These are phyloP conservation scores for Tipula vernalis DNA, from an alignment of 2,888 invertebrate genomes.

Conservation along the genomic window DNA sequence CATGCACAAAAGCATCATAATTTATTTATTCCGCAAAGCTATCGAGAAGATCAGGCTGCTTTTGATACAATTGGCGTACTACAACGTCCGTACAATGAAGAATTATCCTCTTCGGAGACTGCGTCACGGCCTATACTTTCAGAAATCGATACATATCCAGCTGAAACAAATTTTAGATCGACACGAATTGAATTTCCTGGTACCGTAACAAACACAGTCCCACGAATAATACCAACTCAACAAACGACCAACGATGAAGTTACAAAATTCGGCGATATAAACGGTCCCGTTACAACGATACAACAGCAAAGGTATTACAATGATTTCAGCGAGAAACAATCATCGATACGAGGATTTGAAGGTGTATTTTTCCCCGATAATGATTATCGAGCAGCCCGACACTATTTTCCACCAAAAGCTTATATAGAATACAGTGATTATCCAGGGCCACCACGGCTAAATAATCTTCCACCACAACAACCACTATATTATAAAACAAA, in stretches of 20 bases:
- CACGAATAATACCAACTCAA: slow-evolving; percentile 29
- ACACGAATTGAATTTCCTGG: slow-evolving; percentile 30
- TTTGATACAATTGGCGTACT: slow-evolving; percentile 24
- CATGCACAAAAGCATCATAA: slow-evolving; percentile 30
- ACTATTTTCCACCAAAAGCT: slow-evolving; percentile 32
- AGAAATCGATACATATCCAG: neutral
- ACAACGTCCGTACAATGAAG: slow-evolving; percentile 29
- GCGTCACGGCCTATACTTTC: slow-evolving; percentile 19
- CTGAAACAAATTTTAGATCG: neutral
- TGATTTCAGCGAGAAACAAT: slow-evolving; percentile 14
- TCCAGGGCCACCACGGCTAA: slow-evolving; percentile 30
- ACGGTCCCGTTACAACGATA: slow-evolving; percentile 33
- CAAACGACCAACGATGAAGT: slow-evolving; percentile 30
- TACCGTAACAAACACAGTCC: slow-evolving; percentile 27
- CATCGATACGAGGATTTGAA: slow-evolving; percentile 20
- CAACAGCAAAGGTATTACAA: slow-evolving; percentile 18
- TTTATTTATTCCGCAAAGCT: slow-evolving; percentile 33
- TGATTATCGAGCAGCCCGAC: slow-evolving; percentile 21
- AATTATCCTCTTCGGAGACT: slow-evolving; percentile 19
- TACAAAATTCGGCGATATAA: slow-evolving; percentile 35
- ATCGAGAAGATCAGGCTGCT: slow-evolving; percentile 33
- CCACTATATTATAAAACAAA: slow-evolving; percentile 27
- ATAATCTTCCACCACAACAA: slow-evolving; percentile 24
- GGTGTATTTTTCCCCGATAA: slow-evolving; percentile 30
- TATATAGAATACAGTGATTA: slow-evolving; percentile 28